A percentile compares a stretch with the other conserved stretches of the same genome.
Evolutionary conservation across 2,797 vertebrate species (phyloP).

Genomic region (Chelon labrosus): DNA sequence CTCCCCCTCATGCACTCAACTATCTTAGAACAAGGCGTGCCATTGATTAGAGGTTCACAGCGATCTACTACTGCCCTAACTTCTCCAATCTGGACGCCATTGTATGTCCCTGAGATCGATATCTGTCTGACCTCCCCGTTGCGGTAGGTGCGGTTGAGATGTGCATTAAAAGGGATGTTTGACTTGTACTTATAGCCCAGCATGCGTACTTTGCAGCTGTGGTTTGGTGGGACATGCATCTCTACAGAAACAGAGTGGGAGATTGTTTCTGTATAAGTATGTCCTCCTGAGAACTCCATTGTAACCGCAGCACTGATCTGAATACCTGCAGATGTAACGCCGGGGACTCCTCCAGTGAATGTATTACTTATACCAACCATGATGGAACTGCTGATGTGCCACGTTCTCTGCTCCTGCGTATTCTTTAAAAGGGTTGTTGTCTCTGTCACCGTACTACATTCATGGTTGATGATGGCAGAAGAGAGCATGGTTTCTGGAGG

Average conservation of each 20-base stretch:
- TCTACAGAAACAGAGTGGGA: conserved; percentile 50
- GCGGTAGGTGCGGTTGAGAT: conserved; percentile 60
- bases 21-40: too few relatives aligned
- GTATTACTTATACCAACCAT: too few relatives aligned
- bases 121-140: conserved; percentile 62
- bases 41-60: too few relatives aligned
- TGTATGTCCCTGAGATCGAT: conserved; percentile 62
- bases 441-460: too few relatives aligned
- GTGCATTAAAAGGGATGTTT: conserved; percentile 66
- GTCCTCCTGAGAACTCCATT: neutral
- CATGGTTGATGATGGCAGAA: too few relatives aligned
- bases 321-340: too few relatives aligned
- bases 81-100: conserved; percentile 54
- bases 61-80: conserved; percentile 4
- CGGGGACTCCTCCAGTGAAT: too few relatives aligned
- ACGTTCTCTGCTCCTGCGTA: too few relatives aligned
- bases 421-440: too few relatives aligned
- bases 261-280: neutral
- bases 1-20: accelerated
- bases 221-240: conserved; percentile 55
- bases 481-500: too few relatives aligned
- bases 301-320: too few relatives aligned
- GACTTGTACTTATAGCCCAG: conserved; percentile 52
- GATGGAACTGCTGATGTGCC: too few relatives aligned
- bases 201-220: conserved; percentile 62